Conservation (phyloP, 2,113 vertebrate genomes). For the Sebastes fasciatus region DNA sequence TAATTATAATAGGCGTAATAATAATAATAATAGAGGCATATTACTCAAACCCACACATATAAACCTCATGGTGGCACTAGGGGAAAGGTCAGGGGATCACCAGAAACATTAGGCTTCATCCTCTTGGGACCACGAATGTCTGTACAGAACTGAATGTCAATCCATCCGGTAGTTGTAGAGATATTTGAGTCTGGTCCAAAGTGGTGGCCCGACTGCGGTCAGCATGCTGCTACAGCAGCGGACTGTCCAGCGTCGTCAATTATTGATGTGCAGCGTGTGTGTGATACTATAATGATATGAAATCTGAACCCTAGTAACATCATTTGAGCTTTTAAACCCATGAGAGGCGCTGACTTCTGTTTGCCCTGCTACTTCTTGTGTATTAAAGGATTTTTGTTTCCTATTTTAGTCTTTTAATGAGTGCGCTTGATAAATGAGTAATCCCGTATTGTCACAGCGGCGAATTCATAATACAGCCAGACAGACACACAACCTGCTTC, state of each 20-base stretch:
- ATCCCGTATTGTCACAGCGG: constrained; percentile 36
- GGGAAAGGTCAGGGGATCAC: background rate
- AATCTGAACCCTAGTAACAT: constrained; percentile 18
- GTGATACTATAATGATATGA: constrained; percentile 9
- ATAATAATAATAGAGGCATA: background rate
- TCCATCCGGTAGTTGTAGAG: background rate
- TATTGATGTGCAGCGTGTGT: background rate
- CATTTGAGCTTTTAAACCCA: constrained; percentile 37
- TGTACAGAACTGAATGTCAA: background rate
- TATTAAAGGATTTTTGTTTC: constrained; percentile 56
- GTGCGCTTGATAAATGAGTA: constrained; percentile 41
- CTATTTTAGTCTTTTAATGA: constrained; percentile 57
- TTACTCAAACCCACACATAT: background rate
- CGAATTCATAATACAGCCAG: constrained; percentile 4
- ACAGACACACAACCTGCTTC: constrained; percentile 85
- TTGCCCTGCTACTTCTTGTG: constrained; percentile 23
- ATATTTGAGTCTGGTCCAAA: background rate
- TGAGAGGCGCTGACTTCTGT: constrained; percentile 11
- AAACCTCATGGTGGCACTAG: background rate
- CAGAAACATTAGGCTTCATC: background rate
- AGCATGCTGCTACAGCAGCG: background rate
- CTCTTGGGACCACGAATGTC: background rate
- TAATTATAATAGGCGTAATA: too few species aligned
- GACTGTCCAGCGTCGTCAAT: background rate
- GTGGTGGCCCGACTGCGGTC: background rate